Evolutionary conservation across 2,113 vertebrate genomes (phyloP).

Genomic region (Zosterops pallidus): DNA sequence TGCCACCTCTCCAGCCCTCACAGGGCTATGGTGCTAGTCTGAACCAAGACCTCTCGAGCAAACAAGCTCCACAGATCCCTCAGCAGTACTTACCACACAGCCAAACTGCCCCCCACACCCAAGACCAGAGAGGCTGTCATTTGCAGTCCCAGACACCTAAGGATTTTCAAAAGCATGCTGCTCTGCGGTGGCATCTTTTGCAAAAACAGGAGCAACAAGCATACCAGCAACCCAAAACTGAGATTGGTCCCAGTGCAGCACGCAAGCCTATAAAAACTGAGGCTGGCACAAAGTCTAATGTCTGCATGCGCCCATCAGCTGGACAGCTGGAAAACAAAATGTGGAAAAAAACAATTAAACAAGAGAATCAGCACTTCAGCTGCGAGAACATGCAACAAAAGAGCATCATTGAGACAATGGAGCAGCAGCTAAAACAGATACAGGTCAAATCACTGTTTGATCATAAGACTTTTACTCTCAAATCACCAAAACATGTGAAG

Average conservation of each 20-base stretch:
- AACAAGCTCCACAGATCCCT: conserved; percentile 46
- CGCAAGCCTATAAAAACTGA: conserved; percentile 82
- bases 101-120: conserved; percentile 71
- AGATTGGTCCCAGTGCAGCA: conserved; percentile 59
- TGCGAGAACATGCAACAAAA: conserved; percentile 76
- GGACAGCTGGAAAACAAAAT: conserved; percentile 70
- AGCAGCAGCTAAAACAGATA: conserved; percentile 90
- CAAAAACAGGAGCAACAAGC: conserved; percentile 87
- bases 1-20: conserved; percentile 57
- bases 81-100: conserved; percentile 71
- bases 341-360: conserved; percentile 81
- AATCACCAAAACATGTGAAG: conserved; percentile 87
- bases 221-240: conserved; percentile 66
- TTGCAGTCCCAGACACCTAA: conserved; percentile 70
- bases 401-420: conserved; percentile 94
- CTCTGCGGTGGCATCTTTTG: conserved; percentile 87
- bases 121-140: conserved; percentile 64
- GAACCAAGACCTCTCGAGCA: conserved; percentile 38
- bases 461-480: conserved; percentile 83
- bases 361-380: conserved; percentile 78
- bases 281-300: conserved; percentile 74
- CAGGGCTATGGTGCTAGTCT: conserved; percentile 61
- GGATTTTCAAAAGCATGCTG: conserved; percentile 87
- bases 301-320: conserved; percentile 62
- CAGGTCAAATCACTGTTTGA: conserved; percentile 90